Evolutionary conservation across 2,113 vertebrate genomes (phyloP).

Genomic region (Aix galericulata): DNA sequence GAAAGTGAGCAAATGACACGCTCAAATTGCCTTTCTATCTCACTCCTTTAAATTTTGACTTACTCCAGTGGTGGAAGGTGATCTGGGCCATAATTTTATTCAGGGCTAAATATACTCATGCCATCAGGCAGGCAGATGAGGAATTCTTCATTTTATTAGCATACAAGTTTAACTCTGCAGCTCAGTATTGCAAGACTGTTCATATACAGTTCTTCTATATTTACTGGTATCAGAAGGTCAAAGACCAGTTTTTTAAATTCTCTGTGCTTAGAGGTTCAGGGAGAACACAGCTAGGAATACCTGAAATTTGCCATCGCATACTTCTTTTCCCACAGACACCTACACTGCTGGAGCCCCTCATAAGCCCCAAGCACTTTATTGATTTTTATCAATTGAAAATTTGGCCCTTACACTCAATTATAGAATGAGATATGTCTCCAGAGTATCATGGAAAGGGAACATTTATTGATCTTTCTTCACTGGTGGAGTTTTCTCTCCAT

Average conservation of each 20-base stretch:
- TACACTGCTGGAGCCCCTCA: background rate
- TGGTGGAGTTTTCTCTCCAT: background rate
- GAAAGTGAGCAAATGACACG: background rate
- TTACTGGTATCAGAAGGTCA: background rate
- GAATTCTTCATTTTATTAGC: background rate
- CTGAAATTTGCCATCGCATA: background rate
- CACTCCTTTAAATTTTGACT: background rate
- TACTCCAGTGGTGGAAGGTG: background rate
- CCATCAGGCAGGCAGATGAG: background rate
- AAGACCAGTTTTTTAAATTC: background rate
- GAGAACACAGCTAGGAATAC: background rate
- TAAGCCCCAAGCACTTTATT: background rate
- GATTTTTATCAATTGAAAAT: background rate
- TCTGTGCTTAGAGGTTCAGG: background rate
- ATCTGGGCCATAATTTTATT: background rate
- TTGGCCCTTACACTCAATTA: background rate
- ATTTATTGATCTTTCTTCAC: background rate
- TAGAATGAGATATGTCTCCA: background rate
- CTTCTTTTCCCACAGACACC: background rate
- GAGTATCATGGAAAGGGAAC: background rate
- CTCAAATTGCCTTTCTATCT: background rate
- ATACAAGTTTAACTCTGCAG: background rate
- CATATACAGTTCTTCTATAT: background rate
- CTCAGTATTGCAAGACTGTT: accelerated
- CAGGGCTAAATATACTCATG: background rate